Evolutionary conservation across 2,888 invertebrate species (phyloP).

Genomic region (Spilarctia lutea): DNA sequence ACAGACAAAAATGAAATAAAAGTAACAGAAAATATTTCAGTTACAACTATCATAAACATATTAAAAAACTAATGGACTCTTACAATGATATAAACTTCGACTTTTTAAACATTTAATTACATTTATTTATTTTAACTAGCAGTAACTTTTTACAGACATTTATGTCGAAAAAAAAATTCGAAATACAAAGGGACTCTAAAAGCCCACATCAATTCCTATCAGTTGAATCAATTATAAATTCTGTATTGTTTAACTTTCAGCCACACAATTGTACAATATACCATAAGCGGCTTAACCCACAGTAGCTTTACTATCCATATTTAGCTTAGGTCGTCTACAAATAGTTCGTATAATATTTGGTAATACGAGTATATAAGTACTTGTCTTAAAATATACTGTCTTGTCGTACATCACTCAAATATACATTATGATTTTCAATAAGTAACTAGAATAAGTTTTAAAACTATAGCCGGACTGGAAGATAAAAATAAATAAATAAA

Average conservation of each 20-base stretch:
- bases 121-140: not conserved
- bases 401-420: too few relatives aligned
- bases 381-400: conserved; percentile 29
- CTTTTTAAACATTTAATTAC: not conserved
- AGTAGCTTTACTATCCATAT: not conserved
- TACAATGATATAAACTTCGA: not conserved
- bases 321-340: conserved; percentile 7
- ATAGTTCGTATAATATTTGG: conserved; percentile 20
- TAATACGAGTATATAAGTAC: conserved; percentile 4
- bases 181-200: not conserved
- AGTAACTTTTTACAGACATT: too few relatives aligned
- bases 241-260: not conserved
- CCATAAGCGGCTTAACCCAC: not conserved
- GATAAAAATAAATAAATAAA: too few relatives aligned
- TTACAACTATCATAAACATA: too few relatives aligned
- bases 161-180: not conserved
- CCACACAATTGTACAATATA: not conserved
- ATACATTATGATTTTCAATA: too few relatives aligned
- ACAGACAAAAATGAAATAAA: too few relatives aligned
- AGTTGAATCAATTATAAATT: not conserved
- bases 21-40: too few relatives aligned
- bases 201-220: not conserved
- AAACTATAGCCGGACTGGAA: too few relatives aligned
- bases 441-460: too few relatives aligned
- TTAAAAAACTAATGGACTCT: not conserved